Percentiles rank a stretch among this genome's conserved stretches.
Conservation (phyloP, 2,888 invertebrate species). For the Drosophila nr. perissopoda region DNA sequence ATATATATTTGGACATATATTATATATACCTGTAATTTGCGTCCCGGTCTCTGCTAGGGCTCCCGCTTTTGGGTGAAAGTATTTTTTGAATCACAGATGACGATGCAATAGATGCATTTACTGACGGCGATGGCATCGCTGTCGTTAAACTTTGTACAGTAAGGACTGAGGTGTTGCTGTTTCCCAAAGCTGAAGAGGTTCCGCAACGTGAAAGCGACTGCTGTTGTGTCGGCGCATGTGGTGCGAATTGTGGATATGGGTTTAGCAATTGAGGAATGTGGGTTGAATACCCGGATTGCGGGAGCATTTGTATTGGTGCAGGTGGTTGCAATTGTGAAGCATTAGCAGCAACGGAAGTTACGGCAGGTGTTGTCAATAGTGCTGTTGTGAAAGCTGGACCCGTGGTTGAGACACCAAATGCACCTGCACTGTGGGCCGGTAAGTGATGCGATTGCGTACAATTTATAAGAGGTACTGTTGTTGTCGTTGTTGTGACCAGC, state of each 20-base stretch:
- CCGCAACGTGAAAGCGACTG: conserved; percentile 84
- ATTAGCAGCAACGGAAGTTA: conserved; percentile 43
- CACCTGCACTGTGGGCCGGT: conserved; percentile 43
- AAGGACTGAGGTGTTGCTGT: conserved; percentile 45
- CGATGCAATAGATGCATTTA: conserved; percentile 42
- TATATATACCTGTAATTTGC: conserved; percentile 91
- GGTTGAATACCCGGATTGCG: conserved; percentile 65
- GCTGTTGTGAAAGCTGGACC: conserved; percentile 42
- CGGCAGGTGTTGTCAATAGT: conserved; percentile 33
- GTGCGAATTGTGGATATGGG: conserved; percentile 74
- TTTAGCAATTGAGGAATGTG: conserved; percentile 72
- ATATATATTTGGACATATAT: background rate
- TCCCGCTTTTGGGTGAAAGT: conserved; percentile 92
- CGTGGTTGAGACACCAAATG: conserved; percentile 35
- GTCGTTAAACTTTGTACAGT: conserved; percentile 61
- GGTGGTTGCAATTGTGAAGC: conserved; percentile 63
- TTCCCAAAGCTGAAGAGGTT: conserved; percentile 84
- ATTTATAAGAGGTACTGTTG: conserved; percentile 50
- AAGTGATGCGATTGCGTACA: conserved; percentile 54
- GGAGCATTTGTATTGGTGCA: conserved; percentile 59
- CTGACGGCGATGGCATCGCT: conserved; percentile 50
- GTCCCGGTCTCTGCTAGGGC: conserved; percentile 92
- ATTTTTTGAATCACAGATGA: conserved; percentile 86
- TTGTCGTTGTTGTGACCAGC: conserved; percentile 43
- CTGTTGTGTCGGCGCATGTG: conserved; percentile 85